Evolutionary conservation across 1,140 invertebrate genomes (phyloP).

Genomic region (Philopotamus ludificatus): DNA sequence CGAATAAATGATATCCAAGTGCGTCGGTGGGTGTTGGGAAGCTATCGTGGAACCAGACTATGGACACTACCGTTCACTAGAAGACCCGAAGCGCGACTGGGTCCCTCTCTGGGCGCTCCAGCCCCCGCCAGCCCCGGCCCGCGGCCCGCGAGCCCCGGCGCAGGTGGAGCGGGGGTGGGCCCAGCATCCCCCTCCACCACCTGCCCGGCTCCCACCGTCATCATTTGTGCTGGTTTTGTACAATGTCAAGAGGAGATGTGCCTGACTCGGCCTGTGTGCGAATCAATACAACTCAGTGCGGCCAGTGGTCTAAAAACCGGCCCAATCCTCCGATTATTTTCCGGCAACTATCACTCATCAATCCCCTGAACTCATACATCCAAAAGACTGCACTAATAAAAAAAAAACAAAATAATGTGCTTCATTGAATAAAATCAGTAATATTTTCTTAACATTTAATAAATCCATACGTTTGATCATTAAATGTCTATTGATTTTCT

Average conservation of each 20-base stretch:
- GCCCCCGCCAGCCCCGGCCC: not conserved
- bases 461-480: too few relatives aligned
- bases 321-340: too few relatives aligned
- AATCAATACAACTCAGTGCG: not conserved
- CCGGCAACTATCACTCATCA: too few relatives aligned
- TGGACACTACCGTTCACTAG: constrained; percentile 17
- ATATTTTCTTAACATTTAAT: too few relatives aligned
- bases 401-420: too few relatives aligned
- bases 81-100: constrained; percentile 30
- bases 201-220: not conserved
- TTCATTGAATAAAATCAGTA: too few relatives aligned
- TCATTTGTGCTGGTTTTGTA: not conserved
- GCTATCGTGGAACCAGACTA: constrained; percentile 10
- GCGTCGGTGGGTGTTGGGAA: constrained; percentile 1
- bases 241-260: not conserved
- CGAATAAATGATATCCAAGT: not conserved
- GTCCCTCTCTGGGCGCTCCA: not conserved
- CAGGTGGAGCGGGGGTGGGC: constrained; percentile 7
- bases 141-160: not conserved
- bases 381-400: too few relatives aligned
- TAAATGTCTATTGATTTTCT: too few relatives aligned
- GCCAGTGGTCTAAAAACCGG: too few relatives aligned
- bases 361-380: too few relatives aligned
- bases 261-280: not conserved
- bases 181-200: not conserved